Percentiles rank a stretch among this genome's conserved stretches.
Evolutionary conservation across 30 jellyfish, hydroid and myxozoan species (phyloP).

Genomic region (Morbakka virulenta): DNA sequence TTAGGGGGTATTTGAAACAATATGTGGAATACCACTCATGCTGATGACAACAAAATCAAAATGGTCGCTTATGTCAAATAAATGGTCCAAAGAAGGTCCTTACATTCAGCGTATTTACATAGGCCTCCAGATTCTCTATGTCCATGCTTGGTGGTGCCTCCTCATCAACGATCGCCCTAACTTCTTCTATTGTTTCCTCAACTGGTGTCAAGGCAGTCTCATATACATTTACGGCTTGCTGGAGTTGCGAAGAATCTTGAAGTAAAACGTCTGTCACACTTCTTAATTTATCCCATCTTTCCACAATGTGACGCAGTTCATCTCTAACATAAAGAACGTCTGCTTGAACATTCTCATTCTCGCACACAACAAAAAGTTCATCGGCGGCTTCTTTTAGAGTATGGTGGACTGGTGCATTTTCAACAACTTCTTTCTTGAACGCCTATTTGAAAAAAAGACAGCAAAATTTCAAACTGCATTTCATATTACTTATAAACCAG

Average conservation of each 20-base stretch:
- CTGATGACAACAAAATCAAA: too few species aligned
- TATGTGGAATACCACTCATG: too few species aligned
- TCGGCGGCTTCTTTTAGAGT: slow-evolving; percentile 47
- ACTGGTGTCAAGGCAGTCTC: slow-evolving; percentile 68
- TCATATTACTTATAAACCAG: too few species aligned
- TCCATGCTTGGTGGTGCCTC: slow-evolving; percentile 76
- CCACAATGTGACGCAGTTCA: slow-evolving; percentile 63
- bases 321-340: slow-evolving; percentile 72
- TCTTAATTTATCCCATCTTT: slow-evolving; percentile 77
- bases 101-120: slow-evolving; percentile 49
- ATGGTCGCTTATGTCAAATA: too few species aligned
- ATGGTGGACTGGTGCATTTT: slow-evolving; percentile 55
- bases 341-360: slow-evolving; percentile 40
- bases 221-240: slow-evolving; percentile 51
- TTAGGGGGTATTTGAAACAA: too few species aligned
- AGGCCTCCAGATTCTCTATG: slow-evolving; percentile 61
- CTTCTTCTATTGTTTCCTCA: slow-evolving; percentile 67
- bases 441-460: slow-evolving; percentile 14
- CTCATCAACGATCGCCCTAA: slow-evolving; percentile 51
- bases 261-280: slow-evolving; percentile 41
- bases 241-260: slow-evolving; percentile 31
- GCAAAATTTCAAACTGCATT: background rate
- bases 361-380: slow-evolving; percentile 41
- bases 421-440: slow-evolving; percentile 64
- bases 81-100: too few species aligned